A percentile compares a stretch with the other conserved stretches of the same genome.
phyloP scores from a whole-genome alignment of 1,140 invertebrate genomes.

The Cryptotermes secundus region DNA sequence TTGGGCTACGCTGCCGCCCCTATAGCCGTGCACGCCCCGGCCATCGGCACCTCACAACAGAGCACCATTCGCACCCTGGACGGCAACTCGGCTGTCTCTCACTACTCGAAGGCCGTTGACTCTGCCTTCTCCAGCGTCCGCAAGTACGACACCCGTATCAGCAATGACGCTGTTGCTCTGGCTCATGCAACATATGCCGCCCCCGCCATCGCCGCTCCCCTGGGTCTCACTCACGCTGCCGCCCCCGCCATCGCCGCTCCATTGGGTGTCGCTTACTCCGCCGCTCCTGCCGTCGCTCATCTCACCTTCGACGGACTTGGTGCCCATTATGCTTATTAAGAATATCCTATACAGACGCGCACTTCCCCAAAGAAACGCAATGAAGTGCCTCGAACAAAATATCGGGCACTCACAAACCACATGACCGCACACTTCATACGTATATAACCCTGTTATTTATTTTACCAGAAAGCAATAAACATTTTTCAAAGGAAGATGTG shows the following conservation, averaged over 20 bases:
- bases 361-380: no score
- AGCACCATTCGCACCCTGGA: slow-evolving; percentile 36
- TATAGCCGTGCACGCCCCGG: slow-evolving; percentile 28
- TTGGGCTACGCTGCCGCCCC: slow-evolving; percentile 30
- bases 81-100: slow-evolving; percentile 36
- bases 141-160: slow-evolving; percentile 40
- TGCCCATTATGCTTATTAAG: slow-evolving; percentile 51
- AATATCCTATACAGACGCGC: neutral
- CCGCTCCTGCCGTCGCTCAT: slow-evolving; percentile 62
- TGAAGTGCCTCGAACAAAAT: no score
- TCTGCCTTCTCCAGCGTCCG: slow-evolving; percentile 40
- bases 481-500: no score
- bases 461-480: no score
- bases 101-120: slow-evolving; percentile 39
- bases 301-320: slow-evolving; percentile 61
- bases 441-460: no score
- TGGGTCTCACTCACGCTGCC: slow-evolving; percentile 36
- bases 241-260: slow-evolving; percentile 38
- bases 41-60: slow-evolving; percentile 37
- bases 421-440: no score
- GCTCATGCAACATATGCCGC: slow-evolving; percentile 43
- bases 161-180: slow-evolving; percentile 42
- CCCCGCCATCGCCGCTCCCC: slow-evolving; percentile 36
- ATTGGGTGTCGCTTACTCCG: slow-evolving; percentile 57
- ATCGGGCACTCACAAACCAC: no score